A percentile compares a stretch with the other conserved stretches of the same genome.
Conservation (phyloP, 2,888 invertebrate species). For the Laspeyria flexula region DNA sequence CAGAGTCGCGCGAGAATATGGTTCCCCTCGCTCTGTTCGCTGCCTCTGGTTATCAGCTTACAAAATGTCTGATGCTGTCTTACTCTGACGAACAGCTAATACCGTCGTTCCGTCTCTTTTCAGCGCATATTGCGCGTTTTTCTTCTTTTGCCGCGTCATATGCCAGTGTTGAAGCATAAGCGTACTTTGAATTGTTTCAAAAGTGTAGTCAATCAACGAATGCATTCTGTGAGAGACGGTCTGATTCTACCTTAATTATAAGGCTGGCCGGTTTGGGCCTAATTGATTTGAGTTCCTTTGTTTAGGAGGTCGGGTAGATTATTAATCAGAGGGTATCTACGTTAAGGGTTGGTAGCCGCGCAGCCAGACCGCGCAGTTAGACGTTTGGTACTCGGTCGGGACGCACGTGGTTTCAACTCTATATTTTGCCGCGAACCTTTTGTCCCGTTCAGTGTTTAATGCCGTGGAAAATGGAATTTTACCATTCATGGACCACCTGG, state of each 20-base stretch:
- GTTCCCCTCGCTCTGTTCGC: slow-evolving; percentile 83
- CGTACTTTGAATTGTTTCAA: slow-evolving; percentile 68
- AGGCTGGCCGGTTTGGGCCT: slow-evolving; percentile 58
- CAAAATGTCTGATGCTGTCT: slow-evolving; percentile 81
- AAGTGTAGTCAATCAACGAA: slow-evolving; percentile 58
- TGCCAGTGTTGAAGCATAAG: slow-evolving; percentile 74
- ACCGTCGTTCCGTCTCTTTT: slow-evolving; percentile 74
- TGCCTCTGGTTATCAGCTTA: slow-evolving; percentile 85
- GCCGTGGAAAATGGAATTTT: slow-evolving; percentile 60
- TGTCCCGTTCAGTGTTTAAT: slow-evolving; percentile 67
- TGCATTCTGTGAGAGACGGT: slow-evolving; percentile 50
- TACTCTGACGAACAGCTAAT: slow-evolving; percentile 68
- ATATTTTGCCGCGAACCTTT: slow-evolving; percentile 67
- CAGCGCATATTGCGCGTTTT: slow-evolving; percentile 83
- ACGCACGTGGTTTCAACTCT: slow-evolving; percentile 70
- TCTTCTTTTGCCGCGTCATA: slow-evolving; percentile 85
- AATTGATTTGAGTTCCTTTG: slow-evolving; percentile 81
- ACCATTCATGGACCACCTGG: slow-evolving; percentile 51
- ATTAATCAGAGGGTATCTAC: slow-evolving; percentile 72
- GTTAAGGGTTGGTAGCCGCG: slow-evolving; percentile 70
- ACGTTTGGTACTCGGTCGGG: slow-evolving; percentile 62
- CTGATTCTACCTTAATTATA: slow-evolving; percentile 45
- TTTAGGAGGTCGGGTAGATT: slow-evolving; percentile 74
- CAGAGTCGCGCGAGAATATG: slow-evolving; percentile 83
- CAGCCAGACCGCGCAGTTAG: slow-evolving; percentile 78